Base-by-base conservation (phyloP, 2,113 vertebrate genomes). In the Lycocorax pyrrhopterus region DNA sequence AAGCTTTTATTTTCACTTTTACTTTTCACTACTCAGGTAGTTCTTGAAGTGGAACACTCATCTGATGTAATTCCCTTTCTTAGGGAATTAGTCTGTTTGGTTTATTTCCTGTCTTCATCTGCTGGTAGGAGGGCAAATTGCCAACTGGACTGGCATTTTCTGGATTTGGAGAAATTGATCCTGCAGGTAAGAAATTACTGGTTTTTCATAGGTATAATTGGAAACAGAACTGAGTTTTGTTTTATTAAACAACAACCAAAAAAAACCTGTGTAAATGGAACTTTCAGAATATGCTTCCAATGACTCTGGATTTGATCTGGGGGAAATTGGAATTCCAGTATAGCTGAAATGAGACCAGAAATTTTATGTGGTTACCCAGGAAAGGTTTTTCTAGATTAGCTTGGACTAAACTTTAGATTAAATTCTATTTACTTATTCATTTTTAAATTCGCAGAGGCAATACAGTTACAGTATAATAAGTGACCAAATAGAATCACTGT, bases 71-170 rank as follows among this genome's bases (percentile, higher is more conserved):
- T 94, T 97, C 95, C 93, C 93, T 95, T 94, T 96, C 93, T 95
- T 95, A 94, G 91, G 93, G 95, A 95, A 95, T 95, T 94, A 94
- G 87, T 93, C 93, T 92, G 81, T 95, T 95, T 97, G 95, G 69
- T 96, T 96, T 96, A 96, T 97, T 97, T 94, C 95, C 94, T 95
- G 93, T 95, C 95, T 96, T 89, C 95, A 96, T 96, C 96, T 96
- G 93, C 96, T 97, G 95, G 87, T 96, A 96, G 84, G 94, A 95
- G 94, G 94, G 93, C 94, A 96, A 82, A 96, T 96, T 96, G 95
- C 96, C 87, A 91, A 84, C 74, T 97, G 91, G 89, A 87, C 89
- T 95, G 91, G 94, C 95, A 95, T 95, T 95, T 94, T 94, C 95
- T 95, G 93, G 94, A 94, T 97, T 96, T 95, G 94, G 94, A 95